Evolutionary conservation across 2,797 vertebrate species (phyloP), one percentile per base, ranked within the genome.

Genomic region (Phoxinus dragarum): DNA sequence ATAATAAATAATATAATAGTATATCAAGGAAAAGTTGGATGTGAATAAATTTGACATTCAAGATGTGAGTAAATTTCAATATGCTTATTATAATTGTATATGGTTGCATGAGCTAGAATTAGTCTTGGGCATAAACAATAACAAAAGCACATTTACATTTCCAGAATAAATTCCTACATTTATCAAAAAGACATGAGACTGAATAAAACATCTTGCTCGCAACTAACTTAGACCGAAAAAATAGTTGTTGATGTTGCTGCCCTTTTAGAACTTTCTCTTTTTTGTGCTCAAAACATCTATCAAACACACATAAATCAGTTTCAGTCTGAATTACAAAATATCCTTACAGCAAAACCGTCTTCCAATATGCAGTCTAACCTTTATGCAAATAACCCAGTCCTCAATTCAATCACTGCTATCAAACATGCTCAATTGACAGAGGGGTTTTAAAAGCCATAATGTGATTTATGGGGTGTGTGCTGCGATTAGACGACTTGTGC

Each of bases 401-500:
- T 47, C 78, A 68, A 80, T 80, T 42, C 78, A 38, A 52, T 80
- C 64, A 68, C 56, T 69, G 36, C 56, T 61, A 56, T 71, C n/a
- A 78, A 71, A 79, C 52, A 47, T 42, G 36, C 49, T 78, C 27
- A 56, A 59, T 84, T 84, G 75, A 78, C 83, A 84, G 19, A 40
- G 67, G 49, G 27, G 34, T 34, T 77, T 34, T 44, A 67, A 84
- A 42, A 31, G 47, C 73, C 11, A 31, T 40, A 31, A 77, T 69
- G 68, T 84, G 83, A 84, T 84, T 84, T 67, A 84, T 72, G 86
- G 75, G 42, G 52, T 44, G 17, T 40, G 47, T n/a, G 36, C 82
- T 42, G 34, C 6, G 66, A 74, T 49, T 74, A 44, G 77, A 61
- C 67, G 40, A 84, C 44, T 71, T 75, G 54, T 27, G 69, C 61